A percentile compares a stretch with the other conserved stretches of the same genome.
These are phyloP conservation scores for Tricholaema leucomelas DNA, from an alignment of 2,113 vertebrate species.

Conservation along the genomic window DNA sequence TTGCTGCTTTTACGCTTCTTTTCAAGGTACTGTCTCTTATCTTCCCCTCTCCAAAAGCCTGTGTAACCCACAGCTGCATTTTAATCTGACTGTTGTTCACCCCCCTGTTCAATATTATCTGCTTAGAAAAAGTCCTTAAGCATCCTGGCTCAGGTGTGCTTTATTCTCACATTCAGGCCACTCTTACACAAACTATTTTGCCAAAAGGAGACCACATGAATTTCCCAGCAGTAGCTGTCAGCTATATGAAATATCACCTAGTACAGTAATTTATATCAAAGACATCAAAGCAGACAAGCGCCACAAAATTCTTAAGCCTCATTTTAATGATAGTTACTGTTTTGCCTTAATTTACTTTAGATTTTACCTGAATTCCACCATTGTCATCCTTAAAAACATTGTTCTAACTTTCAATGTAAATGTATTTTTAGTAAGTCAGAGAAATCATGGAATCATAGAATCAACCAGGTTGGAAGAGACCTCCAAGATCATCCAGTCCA, in stretches of 20 bases:
- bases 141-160: neutral
- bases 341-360: neutral
- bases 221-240: neutral
- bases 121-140: neutral
- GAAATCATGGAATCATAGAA: too few relatives aligned
- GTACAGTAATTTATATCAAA: neutral
- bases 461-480: too few relatives aligned
- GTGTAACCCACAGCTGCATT: neutral
- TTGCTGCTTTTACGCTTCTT: neutral
- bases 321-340: neutral
- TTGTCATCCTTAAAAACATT: neutral
- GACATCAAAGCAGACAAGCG: neutral
- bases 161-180: neutral
- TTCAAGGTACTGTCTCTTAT: neutral
- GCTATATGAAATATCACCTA: neutral
- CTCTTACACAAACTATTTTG: neutral
- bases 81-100: neutral
- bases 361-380: neutral
- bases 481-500: too few relatives aligned
- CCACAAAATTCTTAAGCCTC: neutral
- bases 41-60: fast-evolving
- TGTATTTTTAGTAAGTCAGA: neutral
- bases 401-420: neutral
- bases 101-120: neutral
- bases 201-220: neutral